Conservation (phyloP, 1,140 invertebrate species). For the Drosophila persimilis region DNA sequence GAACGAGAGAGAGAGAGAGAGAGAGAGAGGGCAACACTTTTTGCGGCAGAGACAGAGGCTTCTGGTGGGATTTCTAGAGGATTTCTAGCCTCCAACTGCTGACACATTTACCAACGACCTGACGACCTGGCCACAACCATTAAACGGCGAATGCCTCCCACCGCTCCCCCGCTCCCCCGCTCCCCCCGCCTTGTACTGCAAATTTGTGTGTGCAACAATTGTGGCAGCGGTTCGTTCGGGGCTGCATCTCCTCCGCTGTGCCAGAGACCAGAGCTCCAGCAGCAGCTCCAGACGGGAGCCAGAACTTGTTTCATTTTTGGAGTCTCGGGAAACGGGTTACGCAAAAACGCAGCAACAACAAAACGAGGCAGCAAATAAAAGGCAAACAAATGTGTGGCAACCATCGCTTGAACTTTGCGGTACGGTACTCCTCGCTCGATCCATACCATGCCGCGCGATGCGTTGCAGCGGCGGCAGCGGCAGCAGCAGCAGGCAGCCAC, state of each 20-base stretch:
- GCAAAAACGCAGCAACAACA: conserved; percentile 18
- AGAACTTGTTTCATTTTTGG: conserved; percentile 44
- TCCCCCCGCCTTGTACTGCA: conserved; percentile 10
- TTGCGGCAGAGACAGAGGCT: too few species aligned
- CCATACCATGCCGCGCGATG: too few species aligned
- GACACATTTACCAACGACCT: conserved; percentile 42
- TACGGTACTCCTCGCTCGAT: too few species aligned
- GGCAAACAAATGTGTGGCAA: conserved; percentile 42
- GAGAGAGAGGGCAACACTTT: too few species aligned
- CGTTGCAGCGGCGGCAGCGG: too few species aligned
- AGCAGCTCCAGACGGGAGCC: conserved; percentile 35
- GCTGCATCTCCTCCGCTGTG: conserved; percentile 22
- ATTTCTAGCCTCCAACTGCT: conserved; percentile 15
- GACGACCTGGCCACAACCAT: conserved; percentile 16
- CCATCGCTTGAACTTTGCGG: conserved; percentile 31
- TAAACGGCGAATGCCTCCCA: conserved; percentile 6
- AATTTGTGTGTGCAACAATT: conserved; percentile 53
- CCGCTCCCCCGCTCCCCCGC: background rate
- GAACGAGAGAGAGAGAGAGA: too few species aligned
- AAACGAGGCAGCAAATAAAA: conserved; percentile 8
- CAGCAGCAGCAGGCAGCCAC: background rate
- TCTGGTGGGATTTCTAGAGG: too few species aligned
- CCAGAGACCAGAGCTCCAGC: conserved; percentile 1
- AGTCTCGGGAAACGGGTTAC: conserved; percentile 45
- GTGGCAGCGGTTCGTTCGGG: background rate